Evolutionary conservation across 2,797 vertebrate genomes (phyloP), one percentile per base, ranked within the genome.

Genomic region (Bradypus variegatus): DNA sequence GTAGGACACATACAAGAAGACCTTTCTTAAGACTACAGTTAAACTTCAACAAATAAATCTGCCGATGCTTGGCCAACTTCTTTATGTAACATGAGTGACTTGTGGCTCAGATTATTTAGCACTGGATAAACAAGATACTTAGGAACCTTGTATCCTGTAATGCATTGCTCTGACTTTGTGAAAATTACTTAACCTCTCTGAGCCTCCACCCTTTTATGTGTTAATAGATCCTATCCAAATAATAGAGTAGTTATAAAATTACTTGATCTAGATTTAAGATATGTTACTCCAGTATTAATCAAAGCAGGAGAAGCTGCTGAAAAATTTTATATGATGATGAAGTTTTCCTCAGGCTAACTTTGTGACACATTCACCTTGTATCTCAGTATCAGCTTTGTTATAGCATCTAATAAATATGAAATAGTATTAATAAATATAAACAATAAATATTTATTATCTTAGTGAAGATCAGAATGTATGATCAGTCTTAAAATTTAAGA

Each of bases 211-310:
- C 4, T 75, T 50, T 86, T 67, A 75, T 13, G 3, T 60, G n/a
- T 48, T 86, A 64, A 80, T 41, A 90, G 25, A 84, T 94, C 73
- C 65, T 45, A 83, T 25, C 8, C 15, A n/a, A 76, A 85, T 92
- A 88, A 76, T 75, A 91, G 89, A 23, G 9, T 78, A 65, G 33
- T 50, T 85, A 2, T 64, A 69, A 90, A 90, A 27, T 18, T 65
- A 77, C 23, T 72, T 73, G 25, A 36, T 92, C 11, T 92, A 31
- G 27, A 82, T 77, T 86, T 91, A 58, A 93, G 85, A 80, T 62
- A 86, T 81, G 33, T 69, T 69, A 67, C 2, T 33, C 23, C 77
- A 53, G 55, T 69, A 27, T 82, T 93, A 62, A 80, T 64, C 38
- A n/a, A 76, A 84, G 12, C 53, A 19, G 25, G 8, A 88, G 29